A percentile compares a stretch with the other conserved stretches of the same genome.
These are phyloP conservation scores for Rhyacophila brunnea DNA, from an alignment of 1,140 invertebrate genomes.

Conservation along the genomic window DNA sequence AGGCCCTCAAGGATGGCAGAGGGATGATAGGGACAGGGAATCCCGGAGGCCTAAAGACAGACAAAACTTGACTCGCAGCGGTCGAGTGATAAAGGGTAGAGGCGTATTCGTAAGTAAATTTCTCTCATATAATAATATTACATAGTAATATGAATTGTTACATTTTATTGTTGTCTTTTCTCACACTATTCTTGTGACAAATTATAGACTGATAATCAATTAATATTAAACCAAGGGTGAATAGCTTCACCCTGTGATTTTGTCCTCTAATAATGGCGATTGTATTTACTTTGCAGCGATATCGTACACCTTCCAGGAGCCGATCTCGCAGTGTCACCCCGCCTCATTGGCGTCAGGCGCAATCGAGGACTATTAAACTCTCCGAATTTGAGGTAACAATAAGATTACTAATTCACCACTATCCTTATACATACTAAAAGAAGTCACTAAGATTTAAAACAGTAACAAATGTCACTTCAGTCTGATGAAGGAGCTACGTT, in stretches of 20 bases:
- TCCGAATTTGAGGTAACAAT: constrained; percentile 70
- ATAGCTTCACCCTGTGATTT: too few species aligned
- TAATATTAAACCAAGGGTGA: too few species aligned
- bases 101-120: constrained; percentile 87
- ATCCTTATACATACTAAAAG: too few species aligned
- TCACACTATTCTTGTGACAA: too few species aligned
- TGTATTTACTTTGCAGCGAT: constrained; percentile 59
- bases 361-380: constrained; percentile 76
- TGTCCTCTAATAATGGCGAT: constrained; percentile 8
- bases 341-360: constrained; percentile 86
- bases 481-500: too few species aligned
- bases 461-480: too few species aligned
- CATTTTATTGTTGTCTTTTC: too few species aligned
- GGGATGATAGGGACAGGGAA: constrained; percentile 36
- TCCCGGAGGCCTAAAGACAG: constrained; percentile 43
- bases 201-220: too few species aligned
- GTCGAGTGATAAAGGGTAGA: constrained; percentile 83
- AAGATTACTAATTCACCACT: constrained; percentile 3
- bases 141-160: too few species aligned
- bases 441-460: too few species aligned
- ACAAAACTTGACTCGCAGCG: constrained; percentile 66
- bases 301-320: constrained; percentile 79
- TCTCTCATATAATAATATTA: too few species aligned
- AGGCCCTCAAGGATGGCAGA: constrained; percentile 10
- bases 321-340: constrained; percentile 82